Evolutionary conservation across 2,888 invertebrate genomes (phyloP), one percentile per base, ranked within the genome.

Genomic region (Vesta saturnalis): DNA sequence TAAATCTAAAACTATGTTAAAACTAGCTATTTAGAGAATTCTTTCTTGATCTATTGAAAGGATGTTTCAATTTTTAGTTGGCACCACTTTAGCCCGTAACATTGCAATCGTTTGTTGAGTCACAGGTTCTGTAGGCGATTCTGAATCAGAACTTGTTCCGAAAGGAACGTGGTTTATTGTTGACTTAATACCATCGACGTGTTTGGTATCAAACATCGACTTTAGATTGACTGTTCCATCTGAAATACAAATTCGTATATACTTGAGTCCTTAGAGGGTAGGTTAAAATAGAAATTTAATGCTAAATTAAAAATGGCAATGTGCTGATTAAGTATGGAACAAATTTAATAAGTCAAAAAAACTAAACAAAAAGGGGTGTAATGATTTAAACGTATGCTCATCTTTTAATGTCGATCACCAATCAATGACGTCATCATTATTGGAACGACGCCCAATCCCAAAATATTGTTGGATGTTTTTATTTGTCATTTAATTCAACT

Each of bases 91-190:
- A 54, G 83, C 83, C 64, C 85, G 79, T 67, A 85, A 78, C 78
- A 81, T 79, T 47, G 82, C 81, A 57, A 85, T 82, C 12, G 85
- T 84, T 74, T 85, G 84, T 74, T 84, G 84, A 67, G 83, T 84
- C 14, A 85, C 83, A 1, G 87, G 87, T 73, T 87, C 87, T 10
- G 87, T 86, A 1, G 87, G 87, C 4, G 86, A 86, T 76, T 86
- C 86, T 1, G 86, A 86, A 73, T 86, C 86, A n/a, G 86, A 86
- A 73, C 85, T 85, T 21, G 82, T 83, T 69, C 81, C 82, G 70
- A 83, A 81, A 4, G 81, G 81, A 30, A 78, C 70, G 54, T 77
- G 78, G 66, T 77, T 77, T 30, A 21, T 59, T 39, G 64, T 56
- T 19, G 16, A 19, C 12, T 59, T 65, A 22, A 23, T 55, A 19